These are phyloP conservation scores for Lithophane semibrunnea DNA, from an alignment of 2,888 invertebrate genomes.

Conservation along the genomic window DNA sequence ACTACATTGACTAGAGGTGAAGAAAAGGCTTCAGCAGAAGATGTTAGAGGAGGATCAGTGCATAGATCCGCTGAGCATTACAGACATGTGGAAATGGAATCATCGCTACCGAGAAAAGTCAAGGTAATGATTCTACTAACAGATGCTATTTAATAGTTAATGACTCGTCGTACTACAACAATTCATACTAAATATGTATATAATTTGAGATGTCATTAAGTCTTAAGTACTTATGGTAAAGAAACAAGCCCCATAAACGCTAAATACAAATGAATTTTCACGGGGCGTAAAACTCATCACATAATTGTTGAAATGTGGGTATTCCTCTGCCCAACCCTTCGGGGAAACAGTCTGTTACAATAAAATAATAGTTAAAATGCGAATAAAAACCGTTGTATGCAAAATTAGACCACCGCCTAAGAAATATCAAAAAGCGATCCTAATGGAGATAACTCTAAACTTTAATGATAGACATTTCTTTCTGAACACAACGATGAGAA, in stretches of 20 bases:
- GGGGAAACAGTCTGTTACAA: no score
- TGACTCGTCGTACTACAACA: constrained; percentile 9
- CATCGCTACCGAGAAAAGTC: constrained; percentile 92
- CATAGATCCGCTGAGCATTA: constrained; percentile 90
- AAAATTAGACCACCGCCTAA: constrained; percentile 5
- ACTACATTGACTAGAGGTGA: constrained; percentile 97
- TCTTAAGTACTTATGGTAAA: constrained; percentile 13
- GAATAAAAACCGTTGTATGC: neutral
- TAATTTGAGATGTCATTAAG: constrained; percentile 23
- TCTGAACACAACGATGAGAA: constrained; percentile 48
- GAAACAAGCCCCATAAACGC: constrained; percentile 19
- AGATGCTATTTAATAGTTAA: constrained; percentile 16
- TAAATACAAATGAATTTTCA: constrained; percentile 11
- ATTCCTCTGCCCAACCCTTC: no score
- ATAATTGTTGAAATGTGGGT: no score
- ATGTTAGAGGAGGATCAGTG: constrained; percentile 91
- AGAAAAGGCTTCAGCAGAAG: constrained; percentile 94
- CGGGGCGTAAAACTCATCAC: neutral
- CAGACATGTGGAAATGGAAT: constrained; percentile 90
- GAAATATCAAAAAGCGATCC: constrained; percentile 7
- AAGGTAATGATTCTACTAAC: constrained; percentile 91
- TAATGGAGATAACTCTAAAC: constrained; percentile 29
- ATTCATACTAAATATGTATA: constrained; percentile 26
- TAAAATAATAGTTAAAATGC: constrained; percentile 2
- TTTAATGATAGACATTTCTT: constrained; percentile 42